Conservation (phyloP, 2,888 invertebrate genomes). For the Empis livida region DNA sequence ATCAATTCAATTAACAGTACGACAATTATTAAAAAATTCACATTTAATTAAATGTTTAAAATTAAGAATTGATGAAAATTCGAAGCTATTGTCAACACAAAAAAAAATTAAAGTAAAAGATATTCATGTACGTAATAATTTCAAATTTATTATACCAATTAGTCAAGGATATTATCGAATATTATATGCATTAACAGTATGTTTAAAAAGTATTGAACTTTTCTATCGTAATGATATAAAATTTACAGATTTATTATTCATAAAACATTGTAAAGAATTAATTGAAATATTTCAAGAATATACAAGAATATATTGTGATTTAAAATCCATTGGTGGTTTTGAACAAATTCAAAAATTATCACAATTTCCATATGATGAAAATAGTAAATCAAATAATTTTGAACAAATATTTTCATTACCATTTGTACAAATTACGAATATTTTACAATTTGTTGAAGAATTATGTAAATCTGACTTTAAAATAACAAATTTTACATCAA, state of each 20-base stretch:
- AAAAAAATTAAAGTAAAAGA: neutral
- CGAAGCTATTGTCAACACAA: neutral
- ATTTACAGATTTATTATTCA: conserved; percentile 52
- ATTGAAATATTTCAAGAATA: conserved; percentile 58
- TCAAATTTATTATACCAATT: conserved; percentile 10
- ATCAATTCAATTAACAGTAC: conserved; percentile 42
- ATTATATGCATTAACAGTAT: conserved; percentile 52
- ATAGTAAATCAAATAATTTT: conserved; percentile 29
- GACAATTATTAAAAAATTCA: conserved; percentile 4
- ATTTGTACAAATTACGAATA: conserved; percentile 24
- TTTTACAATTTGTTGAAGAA: conserved; percentile 26
- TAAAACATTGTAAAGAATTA: conserved; percentile 58
- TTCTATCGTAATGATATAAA: conserved; percentile 52
- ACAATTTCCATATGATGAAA: conserved; percentile 43
- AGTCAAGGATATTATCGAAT: conserved; percentile 56
- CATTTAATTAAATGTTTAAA: conserved; percentile 4
- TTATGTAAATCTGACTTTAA: conserved; percentile 19
- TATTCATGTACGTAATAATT: neutral
- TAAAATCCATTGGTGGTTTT: conserved; percentile 59
- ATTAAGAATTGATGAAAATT: conserved; percentile 1
- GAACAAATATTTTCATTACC: conserved; percentile 27
- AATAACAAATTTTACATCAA: conserved; percentile 5
- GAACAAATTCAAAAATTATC: conserved; percentile 44
- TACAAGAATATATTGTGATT: conserved; percentile 56
- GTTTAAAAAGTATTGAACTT: conserved; percentile 54